phyloP scores from a whole-genome alignment of 2,113 vertebrate genomes.

The Gymnobelideus leadbeateri region DNA sequence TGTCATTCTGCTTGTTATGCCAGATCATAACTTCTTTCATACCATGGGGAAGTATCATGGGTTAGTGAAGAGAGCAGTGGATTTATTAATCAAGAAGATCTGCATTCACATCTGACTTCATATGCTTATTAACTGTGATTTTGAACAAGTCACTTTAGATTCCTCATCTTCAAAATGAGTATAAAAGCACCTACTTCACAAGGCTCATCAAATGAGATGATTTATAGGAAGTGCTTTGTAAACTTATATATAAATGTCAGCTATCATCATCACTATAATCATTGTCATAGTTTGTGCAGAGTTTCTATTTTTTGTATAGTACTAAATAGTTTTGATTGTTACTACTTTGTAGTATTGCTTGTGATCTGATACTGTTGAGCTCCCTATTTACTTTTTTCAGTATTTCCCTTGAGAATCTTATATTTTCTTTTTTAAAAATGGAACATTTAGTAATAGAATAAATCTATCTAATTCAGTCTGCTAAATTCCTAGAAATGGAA shows the following conservation, averaged over 20 bases:
- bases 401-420: not conserved
- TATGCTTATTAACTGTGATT: not conserved
- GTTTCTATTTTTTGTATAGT: not conserved
- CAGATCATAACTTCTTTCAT: not conserved
- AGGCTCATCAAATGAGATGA: not conserved
- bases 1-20: not conserved
- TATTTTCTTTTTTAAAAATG: not conserved
- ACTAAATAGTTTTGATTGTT: not conserved
- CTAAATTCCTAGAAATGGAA: slow-evolving; percentile 28
- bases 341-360: not conserved
- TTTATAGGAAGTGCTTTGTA: not conserved
- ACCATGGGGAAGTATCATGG: not conserved
- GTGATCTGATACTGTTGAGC: not conserved
- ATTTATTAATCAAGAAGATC: not conserved
- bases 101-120: not conserved
- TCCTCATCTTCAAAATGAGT: not conserved
- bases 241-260: not conserved
- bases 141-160: not conserved
- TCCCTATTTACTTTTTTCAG: not conserved
- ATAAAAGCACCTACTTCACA: not conserved
- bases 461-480: not conserved
- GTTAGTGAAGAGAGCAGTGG: not conserved
- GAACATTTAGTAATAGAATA: not conserved
- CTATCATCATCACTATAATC: not conserved
- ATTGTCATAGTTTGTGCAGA: not conserved